A percentile compares a stretch with the other conserved stretches of the same genome.
Conservation (phyloP, 2,888 invertebrate species). For the Melinopterus prodromus region DNA sequence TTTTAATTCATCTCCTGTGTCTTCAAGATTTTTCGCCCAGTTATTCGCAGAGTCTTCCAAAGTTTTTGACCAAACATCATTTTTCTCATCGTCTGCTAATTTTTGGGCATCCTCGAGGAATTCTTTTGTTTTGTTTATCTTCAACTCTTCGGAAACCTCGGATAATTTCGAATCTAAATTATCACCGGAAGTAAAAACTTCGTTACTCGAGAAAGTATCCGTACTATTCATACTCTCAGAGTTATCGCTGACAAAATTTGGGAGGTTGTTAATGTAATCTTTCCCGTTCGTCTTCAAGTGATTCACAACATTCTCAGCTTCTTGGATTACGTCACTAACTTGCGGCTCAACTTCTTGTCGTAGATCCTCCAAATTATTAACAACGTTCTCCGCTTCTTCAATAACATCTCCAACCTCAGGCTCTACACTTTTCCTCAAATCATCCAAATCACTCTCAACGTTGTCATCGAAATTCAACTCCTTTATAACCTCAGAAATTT, state of each 20-base stretch:
- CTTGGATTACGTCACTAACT: slow-evolving; percentile 23
- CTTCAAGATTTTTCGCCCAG: background rate
- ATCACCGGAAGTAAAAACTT: slow-evolving; percentile 12
- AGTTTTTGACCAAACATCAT: background rate
- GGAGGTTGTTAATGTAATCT: slow-evolving; percentile 7
- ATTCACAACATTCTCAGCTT: slow-evolving; percentile 56
- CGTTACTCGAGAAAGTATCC: slow-evolving; percentile 10
- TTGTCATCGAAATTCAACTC: slow-evolving; percentile 35
- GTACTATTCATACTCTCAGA: slow-evolving; percentile 17
- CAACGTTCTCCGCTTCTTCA: slow-evolving; percentile 53
- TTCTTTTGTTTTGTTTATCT: background rate
- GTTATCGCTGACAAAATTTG: slow-evolving; percentile 4
- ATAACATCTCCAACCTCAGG: slow-evolving; percentile 5
- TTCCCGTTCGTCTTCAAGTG: slow-evolving; percentile 43
- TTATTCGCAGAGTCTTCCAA: background rate
- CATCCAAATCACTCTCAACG: slow-evolving; percentile 30
- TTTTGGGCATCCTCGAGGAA: background rate
- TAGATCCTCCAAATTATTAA: slow-evolving; percentile 50
- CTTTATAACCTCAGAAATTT: slow-evolving; percentile 34
- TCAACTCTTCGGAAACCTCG: background rate
- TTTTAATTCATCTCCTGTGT: background rate
- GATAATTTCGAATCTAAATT: slow-evolving; percentile 5
- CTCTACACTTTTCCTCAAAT: slow-evolving; percentile 13
- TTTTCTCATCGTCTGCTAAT: background rate
- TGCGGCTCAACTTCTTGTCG: slow-evolving; percentile 24